These are phyloP conservation scores for Mormyrus hasselquistii DNA, from an alignment of 2,797 vertebrate genomes.

Conservation along the genomic window DNA sequence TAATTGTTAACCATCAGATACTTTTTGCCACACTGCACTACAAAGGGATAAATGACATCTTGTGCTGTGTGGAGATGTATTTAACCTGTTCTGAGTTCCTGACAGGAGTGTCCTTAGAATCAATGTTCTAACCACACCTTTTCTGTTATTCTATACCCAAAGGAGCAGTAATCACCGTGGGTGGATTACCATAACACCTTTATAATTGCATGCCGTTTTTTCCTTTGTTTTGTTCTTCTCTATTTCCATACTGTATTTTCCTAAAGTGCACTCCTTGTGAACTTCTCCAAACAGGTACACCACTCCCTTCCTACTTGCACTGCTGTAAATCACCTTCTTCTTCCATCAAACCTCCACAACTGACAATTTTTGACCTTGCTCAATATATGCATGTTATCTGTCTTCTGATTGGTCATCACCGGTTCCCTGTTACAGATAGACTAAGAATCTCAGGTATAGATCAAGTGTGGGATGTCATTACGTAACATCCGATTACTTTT, in stretches of 20 bases:
- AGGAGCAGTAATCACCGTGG: not conserved
- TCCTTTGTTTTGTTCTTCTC: not conserved
- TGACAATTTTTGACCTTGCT: not conserved
- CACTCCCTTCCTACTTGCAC: not conserved
- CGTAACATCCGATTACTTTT: not conserved
- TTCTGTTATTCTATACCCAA: not conserved
- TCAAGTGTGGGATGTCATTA: not conserved
- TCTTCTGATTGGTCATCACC: conserved; percentile 1
- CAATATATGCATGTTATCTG: not conserved
- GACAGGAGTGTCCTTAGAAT: not conserved
- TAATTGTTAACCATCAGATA: not conserved
- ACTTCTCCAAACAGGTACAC: not conserved
- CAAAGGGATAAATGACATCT: not conserved
- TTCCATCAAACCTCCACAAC: not conserved
- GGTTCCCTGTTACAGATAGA: not conserved
- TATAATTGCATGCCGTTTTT: not conserved
- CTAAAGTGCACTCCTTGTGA: not conserved
- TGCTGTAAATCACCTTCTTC: not conserved
- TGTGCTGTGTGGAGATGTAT: not conserved
- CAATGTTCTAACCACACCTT: not conserved
- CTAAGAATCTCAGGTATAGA: not conserved
- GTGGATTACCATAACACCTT: not conserved
- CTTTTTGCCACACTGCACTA: not conserved
- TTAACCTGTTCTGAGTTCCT: not conserved
- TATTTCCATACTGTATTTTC: not conserved